A percentile compares a stretch with the other conserved stretches of the same genome.
These are phyloP conservation scores for Carcina quercana DNA, from an alignment of 2,888 invertebrate genomes.

Conservation along the genomic window DNA sequence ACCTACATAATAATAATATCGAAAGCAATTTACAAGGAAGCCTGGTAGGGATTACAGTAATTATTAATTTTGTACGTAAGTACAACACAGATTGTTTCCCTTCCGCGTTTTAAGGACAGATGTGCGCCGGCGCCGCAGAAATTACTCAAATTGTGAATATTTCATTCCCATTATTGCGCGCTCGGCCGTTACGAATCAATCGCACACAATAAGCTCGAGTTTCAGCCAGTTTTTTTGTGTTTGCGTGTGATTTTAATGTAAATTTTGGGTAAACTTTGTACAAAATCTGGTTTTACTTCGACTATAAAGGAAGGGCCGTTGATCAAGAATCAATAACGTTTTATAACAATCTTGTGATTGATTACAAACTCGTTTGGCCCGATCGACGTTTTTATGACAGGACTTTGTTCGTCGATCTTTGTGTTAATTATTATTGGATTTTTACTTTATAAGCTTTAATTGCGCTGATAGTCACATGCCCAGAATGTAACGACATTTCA, in stretches of 20 bases:
- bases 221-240: constrained; percentile 58
- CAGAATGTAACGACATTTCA: background rate
- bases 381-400: constrained; percentile 47
- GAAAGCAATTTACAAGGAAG: no score
- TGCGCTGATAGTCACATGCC: constrained; percentile 11
- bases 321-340: constrained; percentile 56
- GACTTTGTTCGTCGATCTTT: constrained; percentile 20
- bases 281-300: constrained; percentile 53
- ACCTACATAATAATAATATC: no score
- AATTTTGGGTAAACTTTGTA: constrained; percentile 62
- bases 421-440: constrained; percentile 38
- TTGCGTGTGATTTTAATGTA: constrained; percentile 65
- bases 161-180: constrained; percentile 65
- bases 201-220: constrained; percentile 62
- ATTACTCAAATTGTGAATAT: constrained; percentile 71
- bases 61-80: no score
- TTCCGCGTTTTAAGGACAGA: constrained; percentile 49
- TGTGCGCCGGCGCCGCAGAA: constrained; percentile 54
- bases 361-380: constrained; percentile 67
- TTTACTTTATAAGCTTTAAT: constrained; percentile 26
- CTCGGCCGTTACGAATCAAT: constrained; percentile 73
- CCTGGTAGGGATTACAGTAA: no score
- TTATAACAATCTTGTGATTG: constrained; percentile 69
- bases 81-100: constrained; percentile 10
- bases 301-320: constrained; percentile 52